Evolutionary conservation across 2,888 invertebrate genomes (phyloP).

Genomic region (Spisula solida): DNA sequence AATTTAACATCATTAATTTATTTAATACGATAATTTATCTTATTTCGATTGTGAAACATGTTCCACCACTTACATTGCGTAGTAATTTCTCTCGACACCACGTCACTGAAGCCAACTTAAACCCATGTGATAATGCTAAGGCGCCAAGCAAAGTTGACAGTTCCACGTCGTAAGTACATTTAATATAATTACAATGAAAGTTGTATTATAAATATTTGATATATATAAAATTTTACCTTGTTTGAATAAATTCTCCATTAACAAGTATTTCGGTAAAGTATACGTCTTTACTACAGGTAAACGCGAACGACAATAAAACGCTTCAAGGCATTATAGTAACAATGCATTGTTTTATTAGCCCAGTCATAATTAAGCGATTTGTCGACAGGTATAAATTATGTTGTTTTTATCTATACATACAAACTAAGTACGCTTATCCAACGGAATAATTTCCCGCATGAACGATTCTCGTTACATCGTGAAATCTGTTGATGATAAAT

Average conservation of each 20-base stretch:
- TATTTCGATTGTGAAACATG: too few relatives aligned
- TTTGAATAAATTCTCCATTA: background rate
- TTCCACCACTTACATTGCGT: too few relatives aligned
- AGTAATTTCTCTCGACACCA: too few relatives aligned
- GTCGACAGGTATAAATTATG: background rate
- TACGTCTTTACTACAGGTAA: background rate
- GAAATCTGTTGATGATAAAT: background rate
- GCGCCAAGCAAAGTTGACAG: too few relatives aligned
- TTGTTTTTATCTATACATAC: slow-evolving; percentile 4
- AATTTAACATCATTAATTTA: too few relatives aligned
- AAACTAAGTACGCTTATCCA: background rate
- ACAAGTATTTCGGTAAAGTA: background rate
- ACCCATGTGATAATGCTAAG: too few relatives aligned
- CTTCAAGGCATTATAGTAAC: background rate
- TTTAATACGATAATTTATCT: too few relatives aligned
- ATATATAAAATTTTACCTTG: background rate
- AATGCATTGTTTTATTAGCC: slow-evolving; percentile 7
- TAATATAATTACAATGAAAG: background rate
- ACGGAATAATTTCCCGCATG: background rate
- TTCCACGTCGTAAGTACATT: too few relatives aligned
- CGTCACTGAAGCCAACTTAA: too few relatives aligned
- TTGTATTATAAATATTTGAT: background rate
- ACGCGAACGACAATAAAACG: background rate
- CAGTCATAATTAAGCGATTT: slow-evolving; percentile 14
- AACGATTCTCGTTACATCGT: background rate